A percentile compares a stretch with the other conserved stretches of the same genome.
Evolutionary conservation across 35 echinoderm and acorn worm species (phyloP).

Genomic region (Diadema setosum): DNA sequence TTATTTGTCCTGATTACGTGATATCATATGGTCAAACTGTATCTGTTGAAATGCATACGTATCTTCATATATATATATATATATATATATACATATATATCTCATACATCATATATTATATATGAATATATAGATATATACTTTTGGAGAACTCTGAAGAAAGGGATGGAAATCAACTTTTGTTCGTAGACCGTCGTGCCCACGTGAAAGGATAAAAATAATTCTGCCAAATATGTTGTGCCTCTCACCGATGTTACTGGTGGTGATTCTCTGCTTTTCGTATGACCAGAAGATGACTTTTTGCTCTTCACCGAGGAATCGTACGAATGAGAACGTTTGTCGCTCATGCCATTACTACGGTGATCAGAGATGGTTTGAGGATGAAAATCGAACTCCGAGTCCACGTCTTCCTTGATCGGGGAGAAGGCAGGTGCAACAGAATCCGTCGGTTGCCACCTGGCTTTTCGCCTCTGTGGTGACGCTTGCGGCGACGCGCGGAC

Average conservation of each 20-base stretch:
- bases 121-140: no score
- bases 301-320: neutral
- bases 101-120: no score
- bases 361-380: neutral
- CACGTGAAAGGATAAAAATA: no score
- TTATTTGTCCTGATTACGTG: no score
- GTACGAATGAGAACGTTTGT: neutral
- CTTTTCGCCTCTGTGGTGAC: conserved; percentile 50
- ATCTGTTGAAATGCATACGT: no score
- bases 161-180: no score
- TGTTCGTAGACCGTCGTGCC: no score
- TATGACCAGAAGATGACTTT: neutral
- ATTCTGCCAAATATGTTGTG: no score
- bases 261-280: neutral
- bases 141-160: no score
- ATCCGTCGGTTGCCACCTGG: conserved; percentile 31
- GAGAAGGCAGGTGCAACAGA: conserved; percentile 49
- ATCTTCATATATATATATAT: no score
- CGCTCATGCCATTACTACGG: neutral
- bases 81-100: no score
- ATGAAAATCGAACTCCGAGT: conserved; percentile 34
- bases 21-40: no score
- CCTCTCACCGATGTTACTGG: neutral
- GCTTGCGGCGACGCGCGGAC: conserved; percentile 21
- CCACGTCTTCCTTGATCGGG: conserved; percentile 67